Evolutionary conservation across 1,140 invertebrate genomes (phyloP).

Genomic region (Drosophila micromelanica): DNA sequence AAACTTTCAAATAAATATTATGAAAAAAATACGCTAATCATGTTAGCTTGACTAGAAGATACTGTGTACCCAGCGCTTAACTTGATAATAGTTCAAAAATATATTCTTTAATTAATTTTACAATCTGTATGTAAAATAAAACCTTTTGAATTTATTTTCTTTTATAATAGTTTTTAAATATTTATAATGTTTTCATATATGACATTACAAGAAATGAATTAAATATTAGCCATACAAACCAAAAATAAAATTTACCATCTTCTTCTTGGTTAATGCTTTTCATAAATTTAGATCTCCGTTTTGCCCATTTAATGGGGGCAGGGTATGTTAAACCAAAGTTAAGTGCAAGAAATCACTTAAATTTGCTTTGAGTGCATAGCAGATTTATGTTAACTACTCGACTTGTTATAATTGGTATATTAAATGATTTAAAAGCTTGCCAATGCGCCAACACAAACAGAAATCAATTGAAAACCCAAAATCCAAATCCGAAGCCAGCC

Average conservation of each 20-base stretch:
- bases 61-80: not conserved
- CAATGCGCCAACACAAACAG: constrained; percentile 71
- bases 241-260: no score
- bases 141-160: no score
- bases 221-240: no score
- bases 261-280: not conserved
- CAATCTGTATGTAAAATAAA: no score
- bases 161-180: no score
- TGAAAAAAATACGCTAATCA: not conserved
- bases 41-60: constrained; percentile 1
- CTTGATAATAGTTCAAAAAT: no score
- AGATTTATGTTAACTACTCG: constrained; percentile 81
- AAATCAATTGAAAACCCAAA: constrained; percentile 64
- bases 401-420: constrained; percentile 83
- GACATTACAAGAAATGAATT: no score
- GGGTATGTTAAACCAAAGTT: constrained; percentile 12
- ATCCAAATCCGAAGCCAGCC: constrained; percentile 33
- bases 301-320: not conserved
- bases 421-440: constrained; percentile 80
- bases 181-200: no score
- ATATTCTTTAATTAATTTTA: no score
- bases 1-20: constrained; percentile 16
- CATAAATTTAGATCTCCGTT: not conserved
- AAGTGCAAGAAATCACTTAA: constrained; percentile 75
- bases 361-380: constrained; percentile 60